phyloP scores from a whole-genome alignment of 2,888 invertebrate genomes.

The Sinelater perroti region DNA sequence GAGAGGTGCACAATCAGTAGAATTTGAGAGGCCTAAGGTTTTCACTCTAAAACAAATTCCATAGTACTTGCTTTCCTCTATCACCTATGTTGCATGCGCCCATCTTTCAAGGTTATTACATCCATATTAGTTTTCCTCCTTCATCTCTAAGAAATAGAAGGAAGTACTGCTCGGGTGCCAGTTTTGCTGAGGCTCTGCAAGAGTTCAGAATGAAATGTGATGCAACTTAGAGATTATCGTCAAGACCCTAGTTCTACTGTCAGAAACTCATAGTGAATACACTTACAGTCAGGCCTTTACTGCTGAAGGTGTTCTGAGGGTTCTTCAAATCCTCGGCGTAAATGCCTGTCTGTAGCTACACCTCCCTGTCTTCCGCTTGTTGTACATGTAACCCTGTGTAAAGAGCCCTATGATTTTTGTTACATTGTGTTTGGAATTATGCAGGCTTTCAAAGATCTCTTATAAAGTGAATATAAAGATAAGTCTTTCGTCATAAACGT shows the following conservation, averaged over 20 bases:
- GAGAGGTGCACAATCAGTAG: conserved; percentile 50
- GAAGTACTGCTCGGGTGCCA: background rate
- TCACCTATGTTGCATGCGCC: conserved; percentile 5
- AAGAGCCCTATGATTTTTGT: conserved; percentile 34
- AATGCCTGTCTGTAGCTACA: conserved; percentile 30
- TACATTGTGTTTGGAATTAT: conserved; percentile 38
- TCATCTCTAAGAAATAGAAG: conserved; percentile 1
- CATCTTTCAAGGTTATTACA: conserved; percentile 2
- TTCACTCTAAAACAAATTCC: conserved; percentile 49
- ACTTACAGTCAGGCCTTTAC: conserved; percentile 14
- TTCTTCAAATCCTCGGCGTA: conserved; percentile 38
- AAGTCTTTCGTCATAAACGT: conserved; percentile 57
- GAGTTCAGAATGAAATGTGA: conserved; percentile 4
- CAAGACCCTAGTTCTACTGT: conserved; percentile 10
- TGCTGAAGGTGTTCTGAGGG: conserved; percentile 17
- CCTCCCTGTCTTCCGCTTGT: conserved; percentile 39
- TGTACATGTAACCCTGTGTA: conserved; percentile 30
- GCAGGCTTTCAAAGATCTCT: conserved; percentile 59
- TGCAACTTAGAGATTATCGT: conserved; percentile 14
- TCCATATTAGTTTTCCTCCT: conserved; percentile 7
- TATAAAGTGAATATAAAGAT: conserved; percentile 52
- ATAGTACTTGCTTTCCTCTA: conserved; percentile 16
- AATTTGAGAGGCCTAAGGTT: conserved; percentile 56
- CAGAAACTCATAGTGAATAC: conserved; percentile 5
- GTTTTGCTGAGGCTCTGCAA: background rate